Conservation (phyloP, 1,140 invertebrate species). For the Acromyrmex echinatior region DNA sequence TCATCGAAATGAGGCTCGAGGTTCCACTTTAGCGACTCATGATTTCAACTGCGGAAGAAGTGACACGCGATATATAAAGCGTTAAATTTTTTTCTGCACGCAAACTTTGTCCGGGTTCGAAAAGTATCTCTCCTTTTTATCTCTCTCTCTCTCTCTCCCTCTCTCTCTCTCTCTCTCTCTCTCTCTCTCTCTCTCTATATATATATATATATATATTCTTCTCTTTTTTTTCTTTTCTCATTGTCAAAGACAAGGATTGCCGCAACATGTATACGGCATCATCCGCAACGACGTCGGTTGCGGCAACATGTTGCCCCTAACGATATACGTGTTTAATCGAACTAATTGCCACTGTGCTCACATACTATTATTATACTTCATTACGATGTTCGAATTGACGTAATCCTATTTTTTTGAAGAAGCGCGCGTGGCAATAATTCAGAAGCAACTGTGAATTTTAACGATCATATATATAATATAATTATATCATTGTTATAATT, state of each 20-base stretch:
- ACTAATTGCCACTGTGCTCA: slow-evolving; percentile 42
- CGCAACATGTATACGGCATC: neutral
- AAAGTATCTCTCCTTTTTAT: neutral
- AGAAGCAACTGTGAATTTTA: neutral
- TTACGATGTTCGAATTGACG: slow-evolving; percentile 14
- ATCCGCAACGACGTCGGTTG: slow-evolving; percentile 5
- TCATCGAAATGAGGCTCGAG: slow-evolving; percentile 18
- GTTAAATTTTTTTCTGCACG: neutral
- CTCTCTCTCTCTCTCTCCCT: neutral
- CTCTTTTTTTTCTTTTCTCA: no score
- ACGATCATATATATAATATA: neutral
- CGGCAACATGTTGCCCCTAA: slow-evolving; percentile 72
- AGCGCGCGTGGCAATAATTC: neutral
- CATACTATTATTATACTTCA: slow-evolving; percentile 65
- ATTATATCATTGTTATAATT: neutral
- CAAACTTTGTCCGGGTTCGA: neutral
- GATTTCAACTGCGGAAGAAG: neutral
- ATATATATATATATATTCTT: no score
- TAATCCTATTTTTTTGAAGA: slow-evolving; percentile 33
- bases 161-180: no score
- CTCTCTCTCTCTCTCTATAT: no score
- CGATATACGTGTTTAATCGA: slow-evolving; percentile 74
- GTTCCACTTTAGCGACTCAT: neutral
- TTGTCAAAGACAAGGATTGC: neutral
- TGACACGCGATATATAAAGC: neutral